These are phyloP conservation scores for Cyprinodon variegatus DNA, from an alignment of 2,113 vertebrate genomes.

Conservation along the genomic window DNA sequence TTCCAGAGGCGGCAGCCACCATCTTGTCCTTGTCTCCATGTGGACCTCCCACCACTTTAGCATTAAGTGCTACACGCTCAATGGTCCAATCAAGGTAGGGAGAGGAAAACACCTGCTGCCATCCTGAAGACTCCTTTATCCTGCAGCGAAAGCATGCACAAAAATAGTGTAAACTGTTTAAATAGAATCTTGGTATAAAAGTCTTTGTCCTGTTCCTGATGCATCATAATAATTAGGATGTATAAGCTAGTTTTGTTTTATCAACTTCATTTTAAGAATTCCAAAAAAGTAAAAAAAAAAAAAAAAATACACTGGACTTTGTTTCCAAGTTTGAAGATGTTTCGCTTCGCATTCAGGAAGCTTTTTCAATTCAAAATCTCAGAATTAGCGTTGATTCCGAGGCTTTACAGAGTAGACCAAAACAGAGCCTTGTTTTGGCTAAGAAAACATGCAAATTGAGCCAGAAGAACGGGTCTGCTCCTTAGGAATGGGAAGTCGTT, in stretches of 20 bases:
- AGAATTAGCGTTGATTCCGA: no score
- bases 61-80: slow-evolving; percentile 95
- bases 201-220: neutral
- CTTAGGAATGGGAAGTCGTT: no score
- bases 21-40: slow-evolving; percentile 99
- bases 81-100: slow-evolving; percentile 94
- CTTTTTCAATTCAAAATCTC: no score
- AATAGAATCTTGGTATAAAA: neutral
- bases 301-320: no score
- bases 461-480: no score
- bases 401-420: no score
- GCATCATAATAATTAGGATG: neutral
- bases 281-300: no score
- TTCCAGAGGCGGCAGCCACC: slow-evolving; percentile 94
- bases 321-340: no score
- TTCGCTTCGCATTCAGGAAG: no score
- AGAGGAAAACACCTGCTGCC: slow-evolving; percentile 97
- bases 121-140: slow-evolving; percentile 97
- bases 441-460: no score
- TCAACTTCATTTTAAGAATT: neutral
- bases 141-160: slow-evolving; percentile 64
- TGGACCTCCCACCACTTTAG: slow-evolving; percentile 96
- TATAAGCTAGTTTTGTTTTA: neutral
- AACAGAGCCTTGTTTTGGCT: no score
- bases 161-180: neutral